These are phyloP conservation scores for Spicauda simplicius DNA, from an alignment of 2,888 invertebrate genomes.

Conservation along the genomic window DNA sequence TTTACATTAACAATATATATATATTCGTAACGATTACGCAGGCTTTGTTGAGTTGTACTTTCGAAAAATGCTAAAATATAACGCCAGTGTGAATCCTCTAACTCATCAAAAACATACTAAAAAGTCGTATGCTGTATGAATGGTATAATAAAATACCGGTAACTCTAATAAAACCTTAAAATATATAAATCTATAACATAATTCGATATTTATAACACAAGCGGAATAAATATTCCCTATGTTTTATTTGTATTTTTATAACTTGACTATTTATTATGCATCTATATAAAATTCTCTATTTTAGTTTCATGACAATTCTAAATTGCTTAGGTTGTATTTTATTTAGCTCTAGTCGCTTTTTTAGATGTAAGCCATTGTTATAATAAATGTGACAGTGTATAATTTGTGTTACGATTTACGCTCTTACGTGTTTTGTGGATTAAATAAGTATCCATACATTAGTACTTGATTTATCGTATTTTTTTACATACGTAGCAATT, in stretches of 20 bases:
- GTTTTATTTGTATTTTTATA: slow-evolving; percentile 17
- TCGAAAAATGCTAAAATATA: too few species aligned
- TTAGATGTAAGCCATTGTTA: slow-evolving; percentile 61
- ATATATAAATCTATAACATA: background rate
- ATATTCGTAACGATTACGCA: too few species aligned
- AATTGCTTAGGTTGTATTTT: slow-evolving; percentile 71
- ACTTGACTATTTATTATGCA: slow-evolving; percentile 26
- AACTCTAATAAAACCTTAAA: background rate
- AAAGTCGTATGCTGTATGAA: too few species aligned
- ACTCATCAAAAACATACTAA: too few species aligned
- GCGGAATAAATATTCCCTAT: background rate
- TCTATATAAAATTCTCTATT: slow-evolving; percentile 47
- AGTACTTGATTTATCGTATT: too few species aligned
- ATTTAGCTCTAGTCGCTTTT: slow-evolving; percentile 79
- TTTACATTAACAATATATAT: too few species aligned
- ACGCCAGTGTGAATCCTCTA: too few species aligned
- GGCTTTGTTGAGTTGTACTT: too few species aligned
- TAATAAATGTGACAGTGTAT: slow-evolving; percentile 36
- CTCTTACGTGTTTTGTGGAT: slow-evolving; percentile 2
- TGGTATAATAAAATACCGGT: too few species aligned
- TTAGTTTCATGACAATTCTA: slow-evolving; percentile 73
- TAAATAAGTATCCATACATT: too few species aligned
- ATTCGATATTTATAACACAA: background rate
- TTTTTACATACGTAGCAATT: too few species aligned
- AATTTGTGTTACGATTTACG: slow-evolving; percentile 12